Base-by-base conservation (phyloP, 2,888 invertebrate species). In the Apamea epomidion region DNA sequence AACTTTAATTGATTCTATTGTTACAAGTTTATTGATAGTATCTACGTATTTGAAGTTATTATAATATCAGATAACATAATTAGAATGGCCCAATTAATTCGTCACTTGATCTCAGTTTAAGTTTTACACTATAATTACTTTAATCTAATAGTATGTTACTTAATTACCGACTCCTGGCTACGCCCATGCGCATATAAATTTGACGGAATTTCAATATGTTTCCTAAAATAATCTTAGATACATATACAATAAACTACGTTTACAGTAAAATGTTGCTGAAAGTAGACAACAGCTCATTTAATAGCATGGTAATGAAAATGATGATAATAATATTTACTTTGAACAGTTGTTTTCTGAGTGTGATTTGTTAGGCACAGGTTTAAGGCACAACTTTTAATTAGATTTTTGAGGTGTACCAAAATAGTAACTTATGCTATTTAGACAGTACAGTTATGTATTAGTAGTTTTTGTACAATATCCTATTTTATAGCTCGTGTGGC, bases 91-190 rank as follows among this genome's bases (percentile, higher is more conserved):
- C 29, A 60, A 80, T 21, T n/a, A 45, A 69, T 80, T 60, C 25
- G 58, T 18, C 51, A 81, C 21, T 74, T 60, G 8, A 16, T 74
- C 51, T 81, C 25, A 45, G n/a, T 48, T 29, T 68, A 51, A 51
- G 37, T 82, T 74, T 51, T 14, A 58, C 18, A 37, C 25, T 82
- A 29, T 65, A 48, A 42, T 48, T 54, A 74, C 25, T 37, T 65
- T 48, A 16, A 51, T 60, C 51, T 45, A 42, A 60, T 42, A 42
- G 82, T 51, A 58, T 67, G 48, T 75, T 16, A 76, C 60, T 18
- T 60, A 67, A 42, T 16, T 76, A 75, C 2, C n/a, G 12, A 60
- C 76, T 75, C 58, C 16, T 58, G 7, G 29, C 14, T 18, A 37
- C 29, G 32, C 14, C 32, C 14, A 69, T 68, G 32, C 32, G 5